Conservation (phyloP, 1,140 invertebrate species). For the Drosophila nannoptera region DNA sequence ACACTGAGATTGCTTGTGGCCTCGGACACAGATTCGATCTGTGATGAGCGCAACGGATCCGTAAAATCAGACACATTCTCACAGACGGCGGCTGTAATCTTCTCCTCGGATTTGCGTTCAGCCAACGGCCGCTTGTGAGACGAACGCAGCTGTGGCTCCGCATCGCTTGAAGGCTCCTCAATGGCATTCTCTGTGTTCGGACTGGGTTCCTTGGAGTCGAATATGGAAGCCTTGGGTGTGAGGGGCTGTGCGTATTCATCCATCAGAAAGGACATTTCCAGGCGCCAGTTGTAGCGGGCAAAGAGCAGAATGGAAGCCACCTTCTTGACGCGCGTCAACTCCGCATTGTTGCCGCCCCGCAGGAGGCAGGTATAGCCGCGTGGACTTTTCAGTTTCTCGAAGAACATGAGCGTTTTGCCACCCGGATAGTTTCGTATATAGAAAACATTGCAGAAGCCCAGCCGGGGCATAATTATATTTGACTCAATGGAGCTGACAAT, state of each 20-base stretch:
- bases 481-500: constrained; percentile 94
- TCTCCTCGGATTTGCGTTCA: constrained; percentile 79
- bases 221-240: constrained; percentile 66
- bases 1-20: constrained; percentile 41
- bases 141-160: constrained; percentile 36
- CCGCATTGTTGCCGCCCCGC: constrained; percentile 86
- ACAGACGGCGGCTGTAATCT: constrained; percentile 79
- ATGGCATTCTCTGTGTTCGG: constrained; percentile 44
- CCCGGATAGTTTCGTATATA: constrained; percentile 84
- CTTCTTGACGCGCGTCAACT: constrained; percentile 90
- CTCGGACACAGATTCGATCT: constrained; percentile 29
- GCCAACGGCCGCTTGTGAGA: constrained; percentile 30
- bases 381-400: constrained; percentile 92
- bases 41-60: constrained; percentile 85
- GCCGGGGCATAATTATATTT: constrained; percentile 88
- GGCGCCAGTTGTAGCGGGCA: constrained; percentile 92
- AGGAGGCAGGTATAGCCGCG: constrained; percentile 94
- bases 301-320: constrained; percentile 91
- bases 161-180: constrained; percentile 29
- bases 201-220: constrained; percentile 77
- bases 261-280: constrained; percentile 94
- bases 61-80: constrained; percentile 85
- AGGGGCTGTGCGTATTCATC: constrained; percentile 82
- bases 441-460: constrained; percentile 94
- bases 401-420: constrained; percentile 94